Percentiles rank a stretch among this genome's conserved stretches.
These are phyloP conservation scores for Mola mola DNA, from an alignment of 2,113 vertebrate genomes.

Conservation along the genomic window DNA sequence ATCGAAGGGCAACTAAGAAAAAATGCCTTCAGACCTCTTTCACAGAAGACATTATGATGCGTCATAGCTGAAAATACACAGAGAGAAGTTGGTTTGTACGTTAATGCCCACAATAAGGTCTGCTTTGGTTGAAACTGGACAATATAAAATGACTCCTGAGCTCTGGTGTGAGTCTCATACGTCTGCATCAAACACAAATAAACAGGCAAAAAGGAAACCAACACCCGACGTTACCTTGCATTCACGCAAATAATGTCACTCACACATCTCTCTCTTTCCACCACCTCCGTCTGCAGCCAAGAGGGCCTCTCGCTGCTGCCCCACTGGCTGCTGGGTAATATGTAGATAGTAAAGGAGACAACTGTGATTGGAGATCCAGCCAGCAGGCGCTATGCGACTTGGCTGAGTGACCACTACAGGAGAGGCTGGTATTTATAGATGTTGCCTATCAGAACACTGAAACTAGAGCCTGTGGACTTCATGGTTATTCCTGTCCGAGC, in stretches of 20 bases:
- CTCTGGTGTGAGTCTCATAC: constrained; percentile 1
- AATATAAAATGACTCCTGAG: not conserved
- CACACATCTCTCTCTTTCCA: constrained; percentile 12
- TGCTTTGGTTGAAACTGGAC: not conserved
- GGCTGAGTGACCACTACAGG: constrained; percentile 34
- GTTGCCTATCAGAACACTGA: constrained; percentile 60
- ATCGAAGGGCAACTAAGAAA: too few species aligned
- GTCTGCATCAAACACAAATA: constrained; percentile 35
- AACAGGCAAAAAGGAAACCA: constrained; percentile 50
- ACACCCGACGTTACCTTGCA: constrained; percentile 10
- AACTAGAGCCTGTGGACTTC: constrained; percentile 60
- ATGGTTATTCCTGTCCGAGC: constrained; percentile 64
- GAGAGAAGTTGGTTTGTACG: too few species aligned
- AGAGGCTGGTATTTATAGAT: constrained; percentile 72
- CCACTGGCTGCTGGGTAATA: constrained; percentile 53
- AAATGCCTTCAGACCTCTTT: too few species aligned
- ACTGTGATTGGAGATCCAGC: constrained; percentile 6
- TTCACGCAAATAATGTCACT: constrained; percentile 40
- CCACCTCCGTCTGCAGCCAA: constrained; percentile 12
- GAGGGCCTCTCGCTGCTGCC: constrained; percentile 17
- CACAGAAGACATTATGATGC: too few species aligned
- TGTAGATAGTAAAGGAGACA: constrained; percentile 23
- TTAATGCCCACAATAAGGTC: not conserved
- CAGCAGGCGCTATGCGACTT: constrained; percentile 17
- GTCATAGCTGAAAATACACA: too few species aligned